Percentiles rank a stretch among this genome's conserved stretches.
These are phyloP conservation scores for Mus spretus DNA, from an alignment of 2,797 vertebrate species.

Conservation along the genomic window DNA sequence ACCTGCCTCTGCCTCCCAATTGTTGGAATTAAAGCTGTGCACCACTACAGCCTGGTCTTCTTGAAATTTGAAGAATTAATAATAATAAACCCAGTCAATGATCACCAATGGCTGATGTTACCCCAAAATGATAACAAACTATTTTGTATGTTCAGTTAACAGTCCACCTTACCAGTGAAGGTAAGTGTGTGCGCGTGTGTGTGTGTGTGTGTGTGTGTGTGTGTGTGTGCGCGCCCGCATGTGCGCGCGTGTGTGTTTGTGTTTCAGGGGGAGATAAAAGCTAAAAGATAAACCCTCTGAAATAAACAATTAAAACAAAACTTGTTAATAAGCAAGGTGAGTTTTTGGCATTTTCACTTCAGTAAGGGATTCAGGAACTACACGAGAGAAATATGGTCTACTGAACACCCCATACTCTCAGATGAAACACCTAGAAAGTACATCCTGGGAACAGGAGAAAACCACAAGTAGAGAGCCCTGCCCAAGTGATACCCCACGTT, in stretches of 20 bases:
- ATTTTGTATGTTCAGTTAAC: not conserved
- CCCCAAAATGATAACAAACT: not conserved
- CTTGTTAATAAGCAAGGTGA: constrained; percentile 13
- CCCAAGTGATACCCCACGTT: not conserved
- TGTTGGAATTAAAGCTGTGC: not conserved
- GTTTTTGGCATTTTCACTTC: not conserved
- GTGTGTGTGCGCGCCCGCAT: no score
- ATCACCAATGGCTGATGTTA: not conserved
- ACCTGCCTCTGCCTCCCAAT: not conserved
- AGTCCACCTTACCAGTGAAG: not conserved
- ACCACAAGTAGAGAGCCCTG: not conserved
- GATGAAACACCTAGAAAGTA: not conserved
- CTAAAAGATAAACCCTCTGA: not conserved
- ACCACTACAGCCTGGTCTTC: not conserved
- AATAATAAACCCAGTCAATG: not conserved
- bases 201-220: not conserved
- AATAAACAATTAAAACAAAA: not conserved
- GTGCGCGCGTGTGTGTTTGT: no score
- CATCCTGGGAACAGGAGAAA: not conserved
- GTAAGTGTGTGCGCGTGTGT: not conserved
- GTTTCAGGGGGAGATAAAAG: not conserved
- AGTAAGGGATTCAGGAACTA: not conserved
- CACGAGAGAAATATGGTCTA: not conserved
- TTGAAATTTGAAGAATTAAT: not conserved
- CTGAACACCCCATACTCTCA: not conserved